Conservation (phyloP, 2,888 invertebrate species). For the Protodeltote pygarga region DNA sequence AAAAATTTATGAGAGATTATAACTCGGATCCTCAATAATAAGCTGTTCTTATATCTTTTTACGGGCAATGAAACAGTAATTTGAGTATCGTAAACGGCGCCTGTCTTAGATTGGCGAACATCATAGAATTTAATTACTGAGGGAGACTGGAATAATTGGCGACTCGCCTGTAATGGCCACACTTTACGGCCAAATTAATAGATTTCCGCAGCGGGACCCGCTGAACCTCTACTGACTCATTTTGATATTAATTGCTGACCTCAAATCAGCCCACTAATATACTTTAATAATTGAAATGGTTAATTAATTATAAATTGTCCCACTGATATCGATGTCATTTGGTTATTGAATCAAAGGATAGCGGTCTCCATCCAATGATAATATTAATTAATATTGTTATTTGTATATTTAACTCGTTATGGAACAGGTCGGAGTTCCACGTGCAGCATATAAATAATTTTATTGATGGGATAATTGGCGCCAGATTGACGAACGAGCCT, state of each 20-base stretch:
- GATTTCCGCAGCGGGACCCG: conserved; percentile 73
- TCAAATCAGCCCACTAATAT: conserved; percentile 65
- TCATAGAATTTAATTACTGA: conserved; percentile 83
- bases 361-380: conserved; percentile 24
- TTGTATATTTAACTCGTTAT: conserved; percentile 18
- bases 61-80: conserved; percentile 80
- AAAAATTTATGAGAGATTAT: conserved; percentile 40
- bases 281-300: conserved; percentile 59
- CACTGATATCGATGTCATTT: conserved; percentile 21
- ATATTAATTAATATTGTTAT: conserved; percentile 35
- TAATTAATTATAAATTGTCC: conserved; percentile 44
- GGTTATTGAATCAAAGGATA: conserved; percentile 26
- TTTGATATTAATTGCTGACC: conserved; percentile 77
- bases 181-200: conserved; percentile 83
- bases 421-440: conserved; percentile 31
- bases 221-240: conserved; percentile 65
- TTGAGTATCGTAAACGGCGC: conserved; percentile 81
- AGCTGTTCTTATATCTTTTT: conserved; percentile 69
- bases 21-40: conserved; percentile 56
- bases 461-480: conserved; percentile 46
- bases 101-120: conserved; percentile 82
- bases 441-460: conserved; percentile 43
- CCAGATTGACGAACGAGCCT: conserved; percentile 41
- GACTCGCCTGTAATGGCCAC: conserved; percentile 77
- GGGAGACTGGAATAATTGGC: conserved; percentile 82